Evolutionary conservation across 2,888 invertebrate species (phyloP).

Genomic region (Horisme vitalbata): DNA sequence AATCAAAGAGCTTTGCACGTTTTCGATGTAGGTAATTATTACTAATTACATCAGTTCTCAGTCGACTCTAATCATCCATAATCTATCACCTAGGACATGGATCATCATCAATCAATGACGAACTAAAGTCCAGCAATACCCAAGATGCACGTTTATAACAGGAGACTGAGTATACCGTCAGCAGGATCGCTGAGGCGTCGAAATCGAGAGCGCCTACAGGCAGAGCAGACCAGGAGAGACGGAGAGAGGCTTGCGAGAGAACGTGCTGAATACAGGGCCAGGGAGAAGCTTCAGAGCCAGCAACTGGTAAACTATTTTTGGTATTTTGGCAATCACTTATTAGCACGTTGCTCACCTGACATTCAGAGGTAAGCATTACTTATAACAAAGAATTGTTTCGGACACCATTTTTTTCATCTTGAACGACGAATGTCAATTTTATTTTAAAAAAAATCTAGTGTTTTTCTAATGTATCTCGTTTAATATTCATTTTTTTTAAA

Average conservation of each 20-base stretch:
- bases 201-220: constrained; percentile 56
- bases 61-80: neutral
- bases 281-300: constrained; percentile 61
- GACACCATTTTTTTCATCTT: too few relatives aligned
- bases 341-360: too few relatives aligned
- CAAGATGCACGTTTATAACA: constrained; percentile 30
- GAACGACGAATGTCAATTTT: too few relatives aligned
- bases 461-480: too few relatives aligned
- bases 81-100: neutral
- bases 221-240: constrained; percentile 62
- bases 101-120: neutral
- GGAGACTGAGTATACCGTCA: constrained; percentile 65
- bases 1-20: too few relatives aligned
- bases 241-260: constrained; percentile 65
- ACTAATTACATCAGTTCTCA: too few relatives aligned
- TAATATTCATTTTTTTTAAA: too few relatives aligned
- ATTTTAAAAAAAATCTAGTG: too few relatives aligned
- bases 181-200: constrained; percentile 69
- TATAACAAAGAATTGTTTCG: too few relatives aligned
- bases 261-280: constrained; percentile 47
- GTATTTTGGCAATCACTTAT: neutral
- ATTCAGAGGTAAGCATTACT: too few relatives aligned
- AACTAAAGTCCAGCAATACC: neutral
- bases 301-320: too few relatives aligned
- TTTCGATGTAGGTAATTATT: too few relatives aligned